Conservation (phyloP, 2,113 vertebrate genomes). For the Rhinoderma darwinii region DNA sequence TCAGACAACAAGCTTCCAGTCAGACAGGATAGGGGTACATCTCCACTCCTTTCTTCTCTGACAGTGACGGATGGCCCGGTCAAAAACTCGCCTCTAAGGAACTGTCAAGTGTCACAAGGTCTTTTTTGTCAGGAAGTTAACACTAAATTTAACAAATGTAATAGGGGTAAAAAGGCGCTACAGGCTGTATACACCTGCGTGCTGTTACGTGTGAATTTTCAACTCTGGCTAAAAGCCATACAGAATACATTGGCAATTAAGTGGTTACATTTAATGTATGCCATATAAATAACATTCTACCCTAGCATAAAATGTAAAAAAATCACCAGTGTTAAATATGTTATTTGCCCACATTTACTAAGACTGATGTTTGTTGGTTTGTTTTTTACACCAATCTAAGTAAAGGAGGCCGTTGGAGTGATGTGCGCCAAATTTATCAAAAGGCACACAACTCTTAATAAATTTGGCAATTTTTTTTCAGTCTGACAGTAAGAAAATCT, state of each 20-base stretch:
- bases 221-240: neutral
- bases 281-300: neutral
- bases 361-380: no score
- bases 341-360: no score
- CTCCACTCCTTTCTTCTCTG: slow-evolving; percentile 46
- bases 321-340: neutral
- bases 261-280: neutral
- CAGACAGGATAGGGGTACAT: slow-evolving; percentile 53
- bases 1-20: slow-evolving; percentile 47
- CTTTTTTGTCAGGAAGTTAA: slow-evolving; percentile 42
- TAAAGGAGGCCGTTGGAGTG: no score
- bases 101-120: slow-evolving; percentile 41
- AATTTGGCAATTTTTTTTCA: no score
- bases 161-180: slow-evolving; percentile 47
- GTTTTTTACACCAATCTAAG: no score
- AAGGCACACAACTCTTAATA: no score
- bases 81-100: slow-evolving; percentile 17
- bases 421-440: no score
- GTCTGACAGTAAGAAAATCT: no score
- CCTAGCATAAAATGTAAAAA: no score
- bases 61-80: slow-evolving; percentile 47
- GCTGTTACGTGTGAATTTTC: neutral
- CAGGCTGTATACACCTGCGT: slow-evolving; percentile 36
- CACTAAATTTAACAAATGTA: slow-evolving; percentile 15
- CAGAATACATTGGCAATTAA: neutral